A percentile compares a stretch with the other conserved stretches of the same genome.
phyloP scores from a whole-genome alignment of 2,888 invertebrate genomes.

The Bursaphelenchus okinawaensis region DNA sequence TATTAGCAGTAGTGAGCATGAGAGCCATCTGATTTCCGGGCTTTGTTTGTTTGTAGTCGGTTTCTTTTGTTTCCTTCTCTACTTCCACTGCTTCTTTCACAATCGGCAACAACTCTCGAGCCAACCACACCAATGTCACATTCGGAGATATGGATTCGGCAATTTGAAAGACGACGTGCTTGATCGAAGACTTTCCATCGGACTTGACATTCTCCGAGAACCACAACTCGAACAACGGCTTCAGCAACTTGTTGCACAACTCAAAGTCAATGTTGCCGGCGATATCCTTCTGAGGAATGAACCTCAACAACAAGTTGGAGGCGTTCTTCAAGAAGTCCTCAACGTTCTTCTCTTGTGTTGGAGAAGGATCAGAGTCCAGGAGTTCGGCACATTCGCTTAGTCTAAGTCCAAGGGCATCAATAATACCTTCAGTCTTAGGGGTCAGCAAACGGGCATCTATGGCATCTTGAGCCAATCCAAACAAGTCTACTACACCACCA shows the following conservation, averaged over 20 bases:
- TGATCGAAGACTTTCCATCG: not conserved
- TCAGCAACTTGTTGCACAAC: not conserved
- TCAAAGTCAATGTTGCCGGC: conserved; percentile 4
- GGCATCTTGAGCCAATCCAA: conserved; percentile 5
- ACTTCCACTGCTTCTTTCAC: not conserved
- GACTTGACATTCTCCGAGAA: not conserved
- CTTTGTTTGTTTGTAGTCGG: not conserved
- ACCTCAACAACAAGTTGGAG: conserved; percentile 8
- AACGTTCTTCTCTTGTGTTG: not conserved
- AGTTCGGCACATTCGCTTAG: not conserved
- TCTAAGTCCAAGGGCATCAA: not conserved
- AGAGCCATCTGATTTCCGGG: not conserved
- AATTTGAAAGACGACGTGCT: not conserved
- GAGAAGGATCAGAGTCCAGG: not conserved
- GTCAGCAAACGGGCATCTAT: conserved; percentile 1
- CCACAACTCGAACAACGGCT: conserved; percentile 1
- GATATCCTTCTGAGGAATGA: not conserved
- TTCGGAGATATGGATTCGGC: not conserved
- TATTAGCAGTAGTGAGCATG: not conserved
- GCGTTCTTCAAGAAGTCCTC: conserved; percentile 6
- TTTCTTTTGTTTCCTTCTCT: not conserved
- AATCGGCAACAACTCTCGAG: not conserved
- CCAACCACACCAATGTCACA: not conserved
- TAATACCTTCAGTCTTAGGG: not conserved
- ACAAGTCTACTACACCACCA: conserved; percentile 5